Evolutionary conservation across 2,113 vertebrate genomes (phyloP), one percentile per base, ranked within the genome.

Genomic region (Myotis lucifugus): DNA sequence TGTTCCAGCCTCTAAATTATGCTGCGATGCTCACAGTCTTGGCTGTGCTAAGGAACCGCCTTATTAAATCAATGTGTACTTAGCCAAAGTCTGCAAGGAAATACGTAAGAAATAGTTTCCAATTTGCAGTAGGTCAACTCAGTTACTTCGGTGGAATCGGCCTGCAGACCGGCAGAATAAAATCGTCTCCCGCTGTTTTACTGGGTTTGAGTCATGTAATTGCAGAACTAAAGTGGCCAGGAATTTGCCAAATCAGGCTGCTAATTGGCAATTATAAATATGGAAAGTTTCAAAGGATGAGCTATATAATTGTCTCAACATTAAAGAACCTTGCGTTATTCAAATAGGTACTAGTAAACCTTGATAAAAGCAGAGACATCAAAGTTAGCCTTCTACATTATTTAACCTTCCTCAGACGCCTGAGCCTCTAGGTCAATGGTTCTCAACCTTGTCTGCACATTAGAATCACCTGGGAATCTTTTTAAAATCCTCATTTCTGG

Each of bases 241-340:
- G 82, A 77, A 93, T 90, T 88, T 90, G 69, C 96, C 95, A 92
- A 88, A 96, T 96, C 46, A 34, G 34, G 32, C 66, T 67, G 94
- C 77, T 94, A 96, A 96, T 83, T 81, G 85, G 79, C 88, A 98
- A 92, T 97, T 96, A 97, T 59, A 50, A 83, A 93, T 93, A 85
- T 25, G 70, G 91, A 91, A 72, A 72, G n/a, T 66, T 96, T 94
- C 70, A 23, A 79, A 96, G 82, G 83, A 86, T 83, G 69, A 89
- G 67, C 78, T 73, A 27, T 0, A 19, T 34, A 79, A 76, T 78
- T 93, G 37, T 15, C 56, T 85, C 37, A n/a, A 89, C 50, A 85
- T 90, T 32, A 85, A 85, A 95, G 91, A 90, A 54, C 42, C 79
- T 95, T 90, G 42, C 32, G 48, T 79, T 79, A 83, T 61, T 90